Conservation (phyloP, 2,797 vertebrate genomes). For the Pseudotriccus pelzelni region DNA sequence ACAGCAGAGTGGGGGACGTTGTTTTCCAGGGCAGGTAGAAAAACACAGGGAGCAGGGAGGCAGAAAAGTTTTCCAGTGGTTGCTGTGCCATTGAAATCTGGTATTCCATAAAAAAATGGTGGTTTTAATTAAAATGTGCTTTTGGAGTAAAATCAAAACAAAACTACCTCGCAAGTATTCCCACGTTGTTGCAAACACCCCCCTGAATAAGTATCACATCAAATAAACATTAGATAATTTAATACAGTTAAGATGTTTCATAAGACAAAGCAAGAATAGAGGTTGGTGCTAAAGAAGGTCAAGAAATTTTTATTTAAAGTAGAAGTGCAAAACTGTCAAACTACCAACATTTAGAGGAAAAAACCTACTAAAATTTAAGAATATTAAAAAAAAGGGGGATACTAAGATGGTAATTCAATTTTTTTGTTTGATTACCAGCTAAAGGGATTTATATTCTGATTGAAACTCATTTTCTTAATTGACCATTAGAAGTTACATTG, state of each 20-base stretch:
- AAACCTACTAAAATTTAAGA: not conserved
- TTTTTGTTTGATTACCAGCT: not conserved
- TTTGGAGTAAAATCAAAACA: not conserved
- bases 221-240: constrained; percentile 21
- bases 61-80: not conserved
- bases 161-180: not conserved
- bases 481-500: not conserved
- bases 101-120: not conserved
- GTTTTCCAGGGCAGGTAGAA: not conserved
- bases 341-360: not conserved
- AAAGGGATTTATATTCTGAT: not conserved
- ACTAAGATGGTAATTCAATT: not conserved
- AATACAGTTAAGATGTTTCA: not conserved
- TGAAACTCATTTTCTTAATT: not conserved
- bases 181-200: not conserved
- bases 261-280: not conserved
- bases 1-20: not conserved
- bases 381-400: rapidly evolving
- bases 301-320: not conserved
- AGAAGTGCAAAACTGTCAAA: not conserved
- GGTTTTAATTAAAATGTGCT: not conserved
- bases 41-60: not conserved
- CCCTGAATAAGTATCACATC: not conserved
- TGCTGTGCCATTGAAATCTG: not conserved
- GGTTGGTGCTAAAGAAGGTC: not conserved